Evolutionary conservation across 2,888 invertebrate genomes (phyloP).

Genomic region (Acrobasis suavella): DNA sequence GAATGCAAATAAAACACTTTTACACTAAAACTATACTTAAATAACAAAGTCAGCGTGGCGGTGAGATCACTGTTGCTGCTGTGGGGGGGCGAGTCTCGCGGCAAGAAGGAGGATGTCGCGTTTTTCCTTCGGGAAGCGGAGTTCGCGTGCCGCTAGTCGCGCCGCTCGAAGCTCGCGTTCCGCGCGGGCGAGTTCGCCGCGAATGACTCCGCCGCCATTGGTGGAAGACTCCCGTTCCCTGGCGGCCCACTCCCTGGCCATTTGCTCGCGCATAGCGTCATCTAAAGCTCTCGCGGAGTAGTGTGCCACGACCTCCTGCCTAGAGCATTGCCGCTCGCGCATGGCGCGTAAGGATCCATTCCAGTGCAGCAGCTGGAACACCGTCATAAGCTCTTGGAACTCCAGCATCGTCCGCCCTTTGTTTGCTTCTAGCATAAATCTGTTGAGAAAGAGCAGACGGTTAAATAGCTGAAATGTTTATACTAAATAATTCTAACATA

Average conservation of each 20-base stretch:
- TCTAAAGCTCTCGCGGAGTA: conserved; percentile 96
- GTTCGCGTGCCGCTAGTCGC: conserved; percentile 92
- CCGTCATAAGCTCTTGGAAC: conserved; percentile 98
- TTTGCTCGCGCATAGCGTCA: conserved; percentile 97
- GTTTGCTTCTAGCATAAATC: conserved; percentile 89
- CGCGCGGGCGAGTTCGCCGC: conserved; percentile 90
- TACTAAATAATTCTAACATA: too few species aligned
- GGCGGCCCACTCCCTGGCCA: conserved; percentile 97
- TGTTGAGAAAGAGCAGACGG: conserved; percentile 41
- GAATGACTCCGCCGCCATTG: conserved; percentile 84
- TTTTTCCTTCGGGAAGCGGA: conserved; percentile 97
- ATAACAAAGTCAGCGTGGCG: conserved; percentile 54
- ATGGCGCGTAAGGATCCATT: conserved; percentile 97
- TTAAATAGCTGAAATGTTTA: neutral
- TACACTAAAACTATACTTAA: conserved; percentile 75
- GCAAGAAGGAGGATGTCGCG: conserved; percentile 96
- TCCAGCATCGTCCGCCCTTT: conserved; percentile 97
- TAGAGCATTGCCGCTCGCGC: conserved; percentile 96
- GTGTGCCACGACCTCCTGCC: conserved; percentile 94
- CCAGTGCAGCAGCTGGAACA: conserved; percentile 97
- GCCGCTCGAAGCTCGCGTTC: conserved; percentile 94
- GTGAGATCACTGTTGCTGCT: conserved; percentile 75
- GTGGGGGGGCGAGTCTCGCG: conserved; percentile 87
- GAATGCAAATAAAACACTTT: conserved; percentile 53
- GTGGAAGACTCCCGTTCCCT: conserved; percentile 60